Base-by-base conservation (phyloP, 2,113 vertebrate genomes). In the Argyrosomus japonicus region DNA sequence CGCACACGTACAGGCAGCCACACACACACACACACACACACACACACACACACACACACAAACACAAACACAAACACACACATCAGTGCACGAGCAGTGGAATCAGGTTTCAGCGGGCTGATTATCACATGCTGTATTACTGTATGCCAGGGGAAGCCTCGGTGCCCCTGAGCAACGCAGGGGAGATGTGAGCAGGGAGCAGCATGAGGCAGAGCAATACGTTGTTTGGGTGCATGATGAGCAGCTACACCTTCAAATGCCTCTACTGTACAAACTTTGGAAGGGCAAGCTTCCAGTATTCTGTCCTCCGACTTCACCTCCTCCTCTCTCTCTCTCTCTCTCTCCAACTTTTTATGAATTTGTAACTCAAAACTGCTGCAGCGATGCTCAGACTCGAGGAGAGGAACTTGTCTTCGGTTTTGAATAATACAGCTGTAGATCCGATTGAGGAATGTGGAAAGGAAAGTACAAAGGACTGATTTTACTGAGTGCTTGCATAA, bases 111-210 rank as follows among this genome's bases (percentile, higher is more conserved):
- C 32, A 47, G 79, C 17, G 51, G 81, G 81, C 72, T 84, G 77
- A 87, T 88, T 80, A 91, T 91, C 77, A 87, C 86, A 81, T 68
- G 69, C 58, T 81, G 79, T 75, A 77, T 86, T 86, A 83, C 63
- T 85, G 81, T 69, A 77, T 83, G 82, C 82, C 69, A 76, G 68
- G 53, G 75, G 82, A 89, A 82, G 77, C 90, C 76, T 83, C 85
- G 51, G 58, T 77, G 75, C 69, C 83, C 83, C 85, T 80, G 79
- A 90, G 85, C 82, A 73, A 51, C 40, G 32, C 65, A 45, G 54
- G 29, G 50, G 36, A 82, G 86, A 85, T 77, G 81, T 75, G 81
- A 85, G 86, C 74, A 43, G 70, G 83, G 60, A 84, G 78, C 58
- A 76, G 73, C 70, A 71, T 83, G 75, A 88, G 81, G 63, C 47